Base-by-base conservation (phyloP, 2,113 vertebrate genomes). In the Cairina moschata region DNA sequence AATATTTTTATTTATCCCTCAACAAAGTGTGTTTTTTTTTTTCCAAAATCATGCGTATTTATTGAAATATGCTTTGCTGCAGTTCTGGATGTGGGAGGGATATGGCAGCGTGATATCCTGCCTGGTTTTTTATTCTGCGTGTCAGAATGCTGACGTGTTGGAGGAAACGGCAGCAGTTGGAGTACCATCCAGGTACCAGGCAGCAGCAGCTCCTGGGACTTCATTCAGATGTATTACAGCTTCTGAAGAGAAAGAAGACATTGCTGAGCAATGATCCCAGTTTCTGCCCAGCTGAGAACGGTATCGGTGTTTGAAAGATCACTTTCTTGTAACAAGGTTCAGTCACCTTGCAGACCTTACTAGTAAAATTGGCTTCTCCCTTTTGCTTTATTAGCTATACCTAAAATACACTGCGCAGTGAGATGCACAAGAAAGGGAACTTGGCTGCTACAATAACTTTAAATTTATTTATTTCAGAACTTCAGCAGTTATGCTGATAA, bases 271-370 rank as follows among this genome's bases (percentile, higher is more conserved):
- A 58, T 72, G 28, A n/a, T 82, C 20, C 13, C 1, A 0, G 13
- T 36, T 90, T 38, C 63, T 83, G 55, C 63, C 26, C 31, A 34
- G 32, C 44, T 88, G 34, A 8, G 36, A 68, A 31, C 9, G 23
- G 6, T 38, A 48, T 55, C 66, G 82, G 5, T 38, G 7, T 56
- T 72, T 67, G 28, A 58, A 73, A 50, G 13, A 4, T 74, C 59
- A 5, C 8, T 75, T 75, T 31, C 38, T 56, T 67, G 9, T 46
- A 42, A 25, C 46, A 10, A 44, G 36, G 79, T 65, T 76, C 16
- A 17, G n/a, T 65, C 4, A 1, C 25, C 26, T 11, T 83, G 34
- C 0, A 0, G 23, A 50, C 83, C 23, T 3, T 2, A 34, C 55
- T 36, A 15, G 29, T 23, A 21, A 60, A 42, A 73, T 3, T 38